phyloP scores from a whole-genome alignment of 2,113 vertebrate genomes.

The Mungos mungo region DNA sequence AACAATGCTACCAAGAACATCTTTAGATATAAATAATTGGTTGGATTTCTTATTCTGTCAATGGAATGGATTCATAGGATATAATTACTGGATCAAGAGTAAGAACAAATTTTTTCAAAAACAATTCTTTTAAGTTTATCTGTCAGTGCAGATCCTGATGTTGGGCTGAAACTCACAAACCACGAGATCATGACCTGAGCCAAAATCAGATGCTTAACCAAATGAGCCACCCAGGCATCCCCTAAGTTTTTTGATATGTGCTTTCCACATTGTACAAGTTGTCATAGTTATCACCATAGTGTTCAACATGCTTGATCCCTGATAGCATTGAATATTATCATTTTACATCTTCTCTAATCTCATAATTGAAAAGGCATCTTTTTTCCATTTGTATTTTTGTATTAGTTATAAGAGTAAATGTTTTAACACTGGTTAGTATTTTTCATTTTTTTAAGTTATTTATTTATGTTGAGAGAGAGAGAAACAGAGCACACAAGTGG shows the following conservation, averaged over 20 bases:
- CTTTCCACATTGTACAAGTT: not conserved
- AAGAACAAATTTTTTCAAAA: not conserved
- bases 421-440: not conserved
- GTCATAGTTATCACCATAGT: not conserved
- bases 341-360: conserved; percentile 21
- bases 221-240: no score
- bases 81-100: not conserved
- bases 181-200: no score
- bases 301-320: not conserved
- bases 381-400: conserved; percentile 36
- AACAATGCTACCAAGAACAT: conserved; percentile 9
- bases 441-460: not conserved
- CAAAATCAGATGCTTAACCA: no score
- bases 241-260: not conserved
- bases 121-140: no score
- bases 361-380: not conserved
- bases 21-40: conserved; percentile 30
- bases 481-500: no score
- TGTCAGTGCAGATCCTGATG: no score
- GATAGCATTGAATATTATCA: not conserved
- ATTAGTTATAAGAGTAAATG: not conserved
- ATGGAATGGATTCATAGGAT: not conserved
- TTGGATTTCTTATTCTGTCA: conserved; percentile 6
- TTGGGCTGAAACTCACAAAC: no score
- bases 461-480: no score